These are phyloP conservation scores for Acronicta alni DNA, from an alignment of 2,888 invertebrate species.

Conservation along the genomic window DNA sequence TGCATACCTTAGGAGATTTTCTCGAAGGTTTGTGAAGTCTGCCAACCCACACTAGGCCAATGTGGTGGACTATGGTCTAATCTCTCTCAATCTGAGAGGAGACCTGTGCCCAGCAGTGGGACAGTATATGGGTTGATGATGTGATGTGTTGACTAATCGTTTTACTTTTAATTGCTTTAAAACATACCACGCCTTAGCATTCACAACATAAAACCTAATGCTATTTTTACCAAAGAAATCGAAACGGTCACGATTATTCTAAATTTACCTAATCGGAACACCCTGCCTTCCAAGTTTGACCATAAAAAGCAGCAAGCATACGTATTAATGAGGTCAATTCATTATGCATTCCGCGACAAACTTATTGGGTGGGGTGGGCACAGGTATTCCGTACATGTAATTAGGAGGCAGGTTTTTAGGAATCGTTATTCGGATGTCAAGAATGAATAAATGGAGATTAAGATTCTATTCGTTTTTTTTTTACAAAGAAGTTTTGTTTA, in stretches of 20 bases:
- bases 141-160: no score
- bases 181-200: constrained; percentile 4
- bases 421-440: not conserved
- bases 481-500: no score
- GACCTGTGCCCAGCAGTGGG: no score
- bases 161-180: not conserved
- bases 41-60: no score
- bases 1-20: no score
- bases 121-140: no score
- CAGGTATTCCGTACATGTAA: constrained; percentile 18
- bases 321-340: constrained; percentile 50
- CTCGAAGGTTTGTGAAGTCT: no score
- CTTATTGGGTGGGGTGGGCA: constrained; percentile 48
- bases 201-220: constrained; percentile 23
- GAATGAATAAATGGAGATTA: not conserved
- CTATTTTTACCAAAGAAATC: constrained; percentile 25
- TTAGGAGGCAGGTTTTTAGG: not conserved
- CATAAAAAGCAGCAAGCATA: constrained; percentile 37
- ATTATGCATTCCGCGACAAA: constrained; percentile 43
- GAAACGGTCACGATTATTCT: constrained; percentile 35
- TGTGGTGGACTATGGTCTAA: no score
- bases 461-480: not conserved
- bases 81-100: no score
- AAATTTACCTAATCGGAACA: constrained; percentile 45
- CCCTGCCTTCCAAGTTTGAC: constrained; percentile 39